phyloP scores from a whole-genome alignment of 2,113 vertebrate species.

The Heterochromis multidens region DNA sequence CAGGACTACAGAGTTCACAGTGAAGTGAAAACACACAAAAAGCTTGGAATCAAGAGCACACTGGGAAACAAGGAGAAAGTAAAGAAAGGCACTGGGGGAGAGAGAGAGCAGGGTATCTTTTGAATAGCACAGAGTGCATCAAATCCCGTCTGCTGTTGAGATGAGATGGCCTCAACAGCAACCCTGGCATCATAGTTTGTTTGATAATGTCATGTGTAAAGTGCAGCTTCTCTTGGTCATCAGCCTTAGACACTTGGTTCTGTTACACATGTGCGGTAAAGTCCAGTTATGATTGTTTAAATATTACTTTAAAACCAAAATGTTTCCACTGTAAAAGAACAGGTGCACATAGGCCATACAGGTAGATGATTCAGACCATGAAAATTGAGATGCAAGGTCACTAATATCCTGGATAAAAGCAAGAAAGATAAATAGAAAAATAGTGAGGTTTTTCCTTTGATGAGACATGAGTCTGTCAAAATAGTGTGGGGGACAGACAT shows the following conservation, averaged over 20 bases:
- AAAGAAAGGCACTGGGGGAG: neutral
- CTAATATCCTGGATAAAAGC: neutral
- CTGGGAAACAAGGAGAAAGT: neutral
- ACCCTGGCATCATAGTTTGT: neutral
- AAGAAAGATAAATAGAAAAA: neutral
- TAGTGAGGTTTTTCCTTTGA: neutral
- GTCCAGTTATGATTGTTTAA: neutral
- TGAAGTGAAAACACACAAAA: slow-evolving; percentile 20
- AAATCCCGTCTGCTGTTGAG: slow-evolving; percentile 7
- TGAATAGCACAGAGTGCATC: neutral
- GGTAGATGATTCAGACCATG: neutral
- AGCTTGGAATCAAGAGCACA: neutral
- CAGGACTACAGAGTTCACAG: slow-evolving; percentile 32
- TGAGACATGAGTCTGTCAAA: neutral
- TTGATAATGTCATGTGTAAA: neutral
- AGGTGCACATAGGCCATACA: neutral
- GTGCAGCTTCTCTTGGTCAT: neutral
- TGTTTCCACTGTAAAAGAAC: neutral
- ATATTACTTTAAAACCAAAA: neutral
- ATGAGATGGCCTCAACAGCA: neutral
- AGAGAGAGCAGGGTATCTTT: neutral
- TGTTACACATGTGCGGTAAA: neutral
- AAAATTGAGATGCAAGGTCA: neutral
- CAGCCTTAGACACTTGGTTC: neutral
- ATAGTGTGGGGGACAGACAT: neutral